A percentile compares a stretch with the other conserved stretches of the same genome.
phyloP scores from a whole-genome alignment of 2,888 invertebrate species.

The Campopleginae sp. region DNA sequence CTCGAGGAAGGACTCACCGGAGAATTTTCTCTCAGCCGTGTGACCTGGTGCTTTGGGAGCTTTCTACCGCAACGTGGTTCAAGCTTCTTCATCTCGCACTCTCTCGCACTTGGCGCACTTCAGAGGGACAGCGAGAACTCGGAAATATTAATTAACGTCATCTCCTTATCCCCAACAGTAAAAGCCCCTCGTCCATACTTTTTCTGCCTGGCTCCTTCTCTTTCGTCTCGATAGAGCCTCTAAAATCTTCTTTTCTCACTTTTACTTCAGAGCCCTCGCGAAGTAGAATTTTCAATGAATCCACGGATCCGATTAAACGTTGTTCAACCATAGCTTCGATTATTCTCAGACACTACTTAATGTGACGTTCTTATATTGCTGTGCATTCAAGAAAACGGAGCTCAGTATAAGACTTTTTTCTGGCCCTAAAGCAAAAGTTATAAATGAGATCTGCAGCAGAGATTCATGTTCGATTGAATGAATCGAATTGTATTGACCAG shows the following conservation, averaged over 20 bases:
- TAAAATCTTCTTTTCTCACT: constrained; percentile 43
- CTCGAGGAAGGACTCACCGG: constrained; percentile 44
- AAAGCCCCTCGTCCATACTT: constrained; percentile 10
- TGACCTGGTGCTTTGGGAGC: constrained; percentile 59
- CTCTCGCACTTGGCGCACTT: constrained; percentile 48
- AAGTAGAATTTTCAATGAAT: constrained; percentile 23
- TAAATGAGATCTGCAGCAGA: no score
- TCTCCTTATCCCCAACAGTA: constrained; percentile 63
- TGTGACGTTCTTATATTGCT: background rate
- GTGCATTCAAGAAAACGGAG: no score
- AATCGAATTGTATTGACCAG: no score
- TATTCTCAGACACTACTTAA: background rate
- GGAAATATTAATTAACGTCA: constrained; percentile 80
- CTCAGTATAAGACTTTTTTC: no score
- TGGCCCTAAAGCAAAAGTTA: background rate
- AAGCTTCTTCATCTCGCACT: constrained; percentile 63
- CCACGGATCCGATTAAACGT: background rate
- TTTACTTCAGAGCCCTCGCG: constrained; percentile 37
- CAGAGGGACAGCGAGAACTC: constrained; percentile 39
- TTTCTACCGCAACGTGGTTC: constrained; percentile 64
- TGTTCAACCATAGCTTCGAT: background rate
- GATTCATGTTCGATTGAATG: no score
- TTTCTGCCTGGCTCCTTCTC: background rate
- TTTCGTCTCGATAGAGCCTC: constrained; percentile 7
- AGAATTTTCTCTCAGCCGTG: constrained; percentile 43